Evolutionary conservation across 1,140 invertebrate species (phyloP), one percentile per base, ranked within the genome.

Genomic region (Phocides pigmalion): DNA sequence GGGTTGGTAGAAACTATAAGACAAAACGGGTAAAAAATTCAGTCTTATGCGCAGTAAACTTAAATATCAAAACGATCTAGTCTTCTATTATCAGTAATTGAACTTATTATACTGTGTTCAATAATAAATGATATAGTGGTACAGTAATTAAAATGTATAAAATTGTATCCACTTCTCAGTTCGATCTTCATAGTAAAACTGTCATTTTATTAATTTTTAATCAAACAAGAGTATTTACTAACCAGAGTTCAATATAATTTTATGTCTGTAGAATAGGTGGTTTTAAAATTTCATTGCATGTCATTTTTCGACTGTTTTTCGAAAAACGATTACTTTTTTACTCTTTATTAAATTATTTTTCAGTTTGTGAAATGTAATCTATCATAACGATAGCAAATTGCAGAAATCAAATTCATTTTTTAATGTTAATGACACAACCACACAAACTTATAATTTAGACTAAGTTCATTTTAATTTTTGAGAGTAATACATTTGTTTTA

Each of bases 1-100:
- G 17, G 19, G 46, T 4, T 44, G 22, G 25, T 28, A 39, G 39
- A 12, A 22, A 15, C n/a, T 56, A 56, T 22, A 17, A 25, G 37
- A 42, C 53, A 28, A 58, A 58, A 58, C 28, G 46, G 62, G 64
- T 68, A 66, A 51, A 61, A 74, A 73, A 74, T 72, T 79, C 76
- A 79, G 76, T 79, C 74, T 79, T 79, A 65, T 76, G 42, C 63
- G 66, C 56, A 56, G 46, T 42, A 53, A 68, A 51, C 56, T 64
- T 68, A 74, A 72, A 37, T 49, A 63, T 50, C 62, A 63, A 42
- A 65, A 39, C 6, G 41, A 37, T 32, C 25, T 15, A 22, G 28
- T 54, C 58, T 12, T 59, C 28, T 47, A 62, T 41, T 56, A 37
- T 54, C 16, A 49, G 20, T 9, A 15, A 42, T 25, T 28, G 37